Conservation (phyloP, 2,113 vertebrate genomes). For the Periophthalmodon schlosseri region DNA sequence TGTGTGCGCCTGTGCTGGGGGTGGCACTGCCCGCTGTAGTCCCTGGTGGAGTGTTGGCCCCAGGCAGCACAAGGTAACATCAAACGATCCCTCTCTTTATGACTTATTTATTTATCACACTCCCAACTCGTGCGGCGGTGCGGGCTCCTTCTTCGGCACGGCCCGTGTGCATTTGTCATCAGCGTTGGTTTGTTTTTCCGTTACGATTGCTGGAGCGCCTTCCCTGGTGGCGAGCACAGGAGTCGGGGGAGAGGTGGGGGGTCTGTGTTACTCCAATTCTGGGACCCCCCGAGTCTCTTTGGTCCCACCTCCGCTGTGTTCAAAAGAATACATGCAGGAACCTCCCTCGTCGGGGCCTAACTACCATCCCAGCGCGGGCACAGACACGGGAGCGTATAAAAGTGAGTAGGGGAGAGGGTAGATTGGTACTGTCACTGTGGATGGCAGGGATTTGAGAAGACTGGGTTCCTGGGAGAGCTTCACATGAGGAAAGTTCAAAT, state of each 20-base stretch:
- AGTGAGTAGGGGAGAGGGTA: conserved; percentile 35
- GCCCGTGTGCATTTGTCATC: conserved; percentile 54
- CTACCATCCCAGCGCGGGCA: conserved; percentile 35
- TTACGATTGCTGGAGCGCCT: conserved; percentile 36
- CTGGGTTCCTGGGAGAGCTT: conserved; percentile 37
- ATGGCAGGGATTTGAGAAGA: conserved; percentile 36
- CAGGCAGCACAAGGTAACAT: conserved; percentile 77
- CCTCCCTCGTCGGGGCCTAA: conserved; percentile 36
- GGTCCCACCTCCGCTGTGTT: conserved; percentile 48
- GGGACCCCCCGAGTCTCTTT: conserved; percentile 40
- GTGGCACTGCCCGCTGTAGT: conserved; percentile 36
- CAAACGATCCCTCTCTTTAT: conserved; percentile 72
- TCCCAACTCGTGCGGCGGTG: conserved; percentile 14
- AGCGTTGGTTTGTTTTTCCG: conserved; percentile 41
- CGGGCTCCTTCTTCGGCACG: conserved; percentile 38
- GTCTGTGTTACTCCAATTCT: conserved; percentile 35
- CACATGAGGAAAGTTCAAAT: conserved; percentile 26
- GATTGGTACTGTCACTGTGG: conserved; percentile 49
- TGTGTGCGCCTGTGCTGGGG: conserved; percentile 32
- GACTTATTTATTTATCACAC: conserved; percentile 74
- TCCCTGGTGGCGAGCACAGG: conserved; percentile 44
- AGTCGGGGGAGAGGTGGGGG: conserved; percentile 38
- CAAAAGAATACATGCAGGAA: conserved; percentile 43
- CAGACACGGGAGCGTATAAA: conserved; percentile 36
- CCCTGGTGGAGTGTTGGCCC: conserved; percentile 71